Evolutionary conservation across 2,888 invertebrate species (phyloP), one percentile per base, ranked within the genome.

Genomic region (Drosophila tanythrix): DNA sequence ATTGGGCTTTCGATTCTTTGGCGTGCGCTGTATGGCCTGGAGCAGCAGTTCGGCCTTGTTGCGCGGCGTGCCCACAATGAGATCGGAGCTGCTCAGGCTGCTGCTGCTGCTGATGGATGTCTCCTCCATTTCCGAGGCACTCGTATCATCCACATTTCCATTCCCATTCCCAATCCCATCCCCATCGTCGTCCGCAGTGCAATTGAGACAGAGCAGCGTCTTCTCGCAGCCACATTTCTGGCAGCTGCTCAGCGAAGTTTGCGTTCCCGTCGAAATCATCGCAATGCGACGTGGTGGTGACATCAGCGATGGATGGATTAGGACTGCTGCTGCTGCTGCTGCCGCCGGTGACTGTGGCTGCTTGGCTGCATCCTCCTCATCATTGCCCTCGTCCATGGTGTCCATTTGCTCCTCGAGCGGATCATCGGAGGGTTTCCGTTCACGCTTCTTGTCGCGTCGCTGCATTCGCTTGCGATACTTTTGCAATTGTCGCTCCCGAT

Each of bases 1-100:
- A 18, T 43, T 91, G 85, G 70, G 48, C 67, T 90, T 90, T 5
- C 86, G 83, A 58, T 93, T 93, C 76, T 92, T 92, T 76, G 93
- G 94, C 62, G 94, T 94, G 36, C 94, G 92, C 84, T 95, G 93
- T 74, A 95, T 95, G 62, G 95, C 95, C 75, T 94, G 94, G 63
- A 95, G 88, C 70, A 95, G 82, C 60, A 94, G 91, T 81, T 95
- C 94, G 21, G 94, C 94, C 80, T 94, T 94, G 87, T 93, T 94
- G 43, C 92, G 86, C 36, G 93, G 92, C 50, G 90, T 88, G 67
- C 89, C 89, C 67, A 92, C 89, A 60, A 86, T 92, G 81, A 91
- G 90, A 82, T 85, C 88, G 67, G 79, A 81, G 74, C 89, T 90
- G 81, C 86, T 90, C 51, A 88, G 62, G 71, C 89, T 91, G 74